Evolutionary conservation across 2,113 vertebrate genomes (phyloP).

Genomic region (Asarcornis scutulata): DNA sequence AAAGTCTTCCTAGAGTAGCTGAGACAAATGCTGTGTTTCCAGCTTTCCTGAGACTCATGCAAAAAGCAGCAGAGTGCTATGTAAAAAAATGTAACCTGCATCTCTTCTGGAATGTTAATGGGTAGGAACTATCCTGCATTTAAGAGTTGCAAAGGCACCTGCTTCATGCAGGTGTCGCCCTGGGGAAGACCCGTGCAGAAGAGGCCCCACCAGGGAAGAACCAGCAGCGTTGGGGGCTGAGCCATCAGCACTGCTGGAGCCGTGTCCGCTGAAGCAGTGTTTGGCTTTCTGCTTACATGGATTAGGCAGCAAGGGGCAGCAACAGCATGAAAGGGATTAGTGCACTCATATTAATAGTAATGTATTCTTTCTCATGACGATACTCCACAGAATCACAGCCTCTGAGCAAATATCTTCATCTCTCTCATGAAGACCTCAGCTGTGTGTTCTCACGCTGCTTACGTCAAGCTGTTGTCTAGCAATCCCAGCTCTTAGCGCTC

Average conservation of each 20-base stretch:
- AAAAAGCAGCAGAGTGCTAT: not conserved
- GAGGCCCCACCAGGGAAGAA: not conserved
- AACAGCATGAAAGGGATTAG: not conserved
- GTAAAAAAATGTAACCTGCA: not conserved
- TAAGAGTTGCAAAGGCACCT: not conserved
- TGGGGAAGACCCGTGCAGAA: not conserved
- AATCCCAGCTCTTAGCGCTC: not conserved
- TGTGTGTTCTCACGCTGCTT: not conserved
- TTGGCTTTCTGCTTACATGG: not conserved
- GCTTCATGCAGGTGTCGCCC: fast-evolving
- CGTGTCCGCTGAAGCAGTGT: not conserved
- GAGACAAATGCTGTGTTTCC: not conserved
- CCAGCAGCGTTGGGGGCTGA: not conserved
- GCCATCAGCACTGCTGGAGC: fast-evolving
- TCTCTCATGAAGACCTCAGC: fast-evolving
- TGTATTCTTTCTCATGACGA: not conserved
- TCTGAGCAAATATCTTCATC: not conserved
- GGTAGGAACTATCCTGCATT: not conserved
- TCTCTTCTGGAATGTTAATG: fast-evolving
- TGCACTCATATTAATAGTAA: fast-evolving
- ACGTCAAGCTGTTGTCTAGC: not conserved
- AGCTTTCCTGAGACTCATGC: not conserved
- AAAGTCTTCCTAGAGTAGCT: not conserved
- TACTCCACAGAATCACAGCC: not conserved
- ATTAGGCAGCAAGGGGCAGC: not conserved